A percentile compares a stretch with the other conserved stretches of the same genome.
Evolutionary conservation across 2,797 vertebrate species (phyloP).

Genomic region (Coregonus ussuriensis): DNA sequence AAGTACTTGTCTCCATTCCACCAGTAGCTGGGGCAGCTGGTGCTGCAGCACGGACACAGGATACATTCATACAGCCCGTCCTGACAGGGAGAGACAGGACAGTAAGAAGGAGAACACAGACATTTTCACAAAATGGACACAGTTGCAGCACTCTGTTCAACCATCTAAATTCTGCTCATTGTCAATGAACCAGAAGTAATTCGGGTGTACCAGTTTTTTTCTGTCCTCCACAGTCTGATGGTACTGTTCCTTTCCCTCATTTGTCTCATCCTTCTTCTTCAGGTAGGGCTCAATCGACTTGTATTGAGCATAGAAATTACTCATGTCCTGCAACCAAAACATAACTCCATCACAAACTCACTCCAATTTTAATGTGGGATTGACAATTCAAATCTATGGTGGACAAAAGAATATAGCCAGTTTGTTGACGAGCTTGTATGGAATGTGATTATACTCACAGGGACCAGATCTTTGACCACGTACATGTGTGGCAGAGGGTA

Average conservation of each 20-base stretch:
- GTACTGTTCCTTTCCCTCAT: constrained; percentile 87
- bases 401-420: neutral
- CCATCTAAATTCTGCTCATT: neutral
- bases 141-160: neutral
- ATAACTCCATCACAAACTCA: neutral
- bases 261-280: constrained; percentile 89
- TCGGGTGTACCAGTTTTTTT: constrained; percentile 83
- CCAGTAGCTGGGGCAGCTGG: constrained; percentile 96
- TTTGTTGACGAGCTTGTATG: neutral
- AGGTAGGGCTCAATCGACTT: constrained; percentile 92
- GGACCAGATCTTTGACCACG: constrained; percentile 95
- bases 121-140: neutral
- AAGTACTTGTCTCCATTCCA: constrained; percentile 95
- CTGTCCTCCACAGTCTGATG: constrained; percentile 87
- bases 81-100: constrained; percentile 53
- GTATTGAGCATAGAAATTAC: constrained; percentile 95
- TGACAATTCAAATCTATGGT: neutral
- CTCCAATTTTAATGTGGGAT: neutral
- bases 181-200: neutral
- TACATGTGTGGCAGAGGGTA: constrained; percentile 98
- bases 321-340: constrained; percentile 81
- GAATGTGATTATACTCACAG: constrained; percentile 77
- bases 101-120: constrained; percentile 25
- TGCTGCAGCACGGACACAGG: constrained; percentile 94
- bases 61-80: constrained; percentile 93